A percentile compares a stretch with the other conserved stretches of the same genome.
Evolutionary conservation across 1,140 invertebrate genomes (phyloP).

Genomic region (Apis dorsata): DNA sequence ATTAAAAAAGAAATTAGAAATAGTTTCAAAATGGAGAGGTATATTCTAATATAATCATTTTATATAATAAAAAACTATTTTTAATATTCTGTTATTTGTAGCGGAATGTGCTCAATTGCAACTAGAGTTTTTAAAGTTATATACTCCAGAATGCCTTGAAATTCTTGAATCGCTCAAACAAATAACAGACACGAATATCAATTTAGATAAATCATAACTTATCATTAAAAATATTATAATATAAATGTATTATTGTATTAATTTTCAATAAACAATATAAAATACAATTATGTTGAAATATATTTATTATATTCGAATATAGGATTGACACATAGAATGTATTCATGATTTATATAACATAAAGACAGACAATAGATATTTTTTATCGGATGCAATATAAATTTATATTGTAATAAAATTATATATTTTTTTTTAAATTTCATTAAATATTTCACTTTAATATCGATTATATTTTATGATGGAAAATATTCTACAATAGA

Average conservation of each 20-base stretch:
- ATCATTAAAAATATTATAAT: neutral
- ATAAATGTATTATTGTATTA: neutral
- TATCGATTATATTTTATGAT: neutral
- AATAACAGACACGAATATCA: neutral
- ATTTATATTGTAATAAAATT: constrained; percentile 31
- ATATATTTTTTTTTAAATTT: constrained; percentile 4
- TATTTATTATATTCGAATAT: constrained; percentile 66
- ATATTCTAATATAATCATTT: neutral
- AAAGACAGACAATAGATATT: constrained; percentile 54
- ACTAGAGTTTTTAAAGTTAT: constrained; percentile 47
- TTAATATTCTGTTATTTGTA: neutral
- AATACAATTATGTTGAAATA: constrained; percentile 60
- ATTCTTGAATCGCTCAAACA: constrained; percentile 41
- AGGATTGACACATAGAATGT: constrained; percentile 60
- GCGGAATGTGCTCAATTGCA: constrained; percentile 48
- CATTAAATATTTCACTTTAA: neutral
- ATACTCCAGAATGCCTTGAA: constrained; percentile 39
- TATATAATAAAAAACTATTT: neutral
- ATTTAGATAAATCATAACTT: neutral
- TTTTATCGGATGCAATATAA: constrained; percentile 44
- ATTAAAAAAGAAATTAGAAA: constrained; percentile 44
- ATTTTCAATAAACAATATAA: neutral
- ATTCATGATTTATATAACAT: constrained; percentile 45
- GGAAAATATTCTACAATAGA: neutral
- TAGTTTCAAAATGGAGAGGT: constrained; percentile 49